Percentiles rank a stretch among this genome's conserved stretches.
Evolutionary conservation across 2,113 vertebrate genomes (phyloP).

Genomic region (Serinus canaria): DNA sequence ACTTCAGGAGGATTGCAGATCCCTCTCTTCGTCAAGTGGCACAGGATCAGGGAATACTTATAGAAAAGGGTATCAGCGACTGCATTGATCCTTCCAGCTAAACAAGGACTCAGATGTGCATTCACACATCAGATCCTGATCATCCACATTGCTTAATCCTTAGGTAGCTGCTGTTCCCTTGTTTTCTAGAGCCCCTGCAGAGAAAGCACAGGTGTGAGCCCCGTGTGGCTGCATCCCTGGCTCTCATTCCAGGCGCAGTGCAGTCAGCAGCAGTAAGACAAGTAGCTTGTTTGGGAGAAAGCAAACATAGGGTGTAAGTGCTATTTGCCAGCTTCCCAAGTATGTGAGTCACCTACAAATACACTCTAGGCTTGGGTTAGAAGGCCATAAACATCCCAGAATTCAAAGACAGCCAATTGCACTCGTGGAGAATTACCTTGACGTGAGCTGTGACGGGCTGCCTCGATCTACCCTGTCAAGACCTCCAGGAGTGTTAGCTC

Average conservation of each 20-base stretch:
- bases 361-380: neutral
- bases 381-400: neutral
- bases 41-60: neutral
- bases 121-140: neutral
- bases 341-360: neutral
- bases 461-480: neutral
- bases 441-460: neutral
- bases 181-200: neutral
- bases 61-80: neutral
- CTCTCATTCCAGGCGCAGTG: neutral
- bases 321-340: neutral
- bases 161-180: neutral
- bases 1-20: neutral
- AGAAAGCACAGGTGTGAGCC: neutral
- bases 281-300: neutral
- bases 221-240: neutral
- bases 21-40: neutral
- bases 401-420: neutral
- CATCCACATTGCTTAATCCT: neutral
- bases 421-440: neutral
- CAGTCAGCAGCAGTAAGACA: neutral
- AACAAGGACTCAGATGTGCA: neutral
- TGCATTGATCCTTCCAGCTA: neutral
- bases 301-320: neutral
- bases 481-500: neutral